Evolutionary conservation across 2,797 vertebrate genomes (phyloP).

Genomic region (Poecilia picta): DNA sequence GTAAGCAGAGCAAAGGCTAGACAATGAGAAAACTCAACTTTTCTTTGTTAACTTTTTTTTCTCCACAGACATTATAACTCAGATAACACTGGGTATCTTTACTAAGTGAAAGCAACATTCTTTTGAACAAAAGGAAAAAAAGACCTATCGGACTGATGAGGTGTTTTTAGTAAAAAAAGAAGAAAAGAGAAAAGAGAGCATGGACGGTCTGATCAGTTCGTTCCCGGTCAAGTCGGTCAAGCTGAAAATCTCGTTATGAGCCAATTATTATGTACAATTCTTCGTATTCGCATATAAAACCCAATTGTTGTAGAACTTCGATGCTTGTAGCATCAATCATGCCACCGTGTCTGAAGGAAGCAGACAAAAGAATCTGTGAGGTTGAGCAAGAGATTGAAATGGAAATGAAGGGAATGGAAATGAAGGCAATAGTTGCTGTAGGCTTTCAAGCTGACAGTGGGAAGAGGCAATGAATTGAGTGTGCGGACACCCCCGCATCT

Average conservation of each 20-base stretch:
- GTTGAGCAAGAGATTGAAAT: slow-evolving; percentile 48
- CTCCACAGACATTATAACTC: no score
- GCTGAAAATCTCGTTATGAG: slow-evolving; percentile 11
- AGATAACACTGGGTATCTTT: not conserved
- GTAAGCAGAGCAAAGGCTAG: not conserved
- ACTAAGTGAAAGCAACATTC: not conserved
- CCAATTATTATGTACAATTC: not conserved
- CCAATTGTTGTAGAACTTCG: slow-evolving; percentile 2
- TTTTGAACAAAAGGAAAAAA: not conserved
- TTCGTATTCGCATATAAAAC: slow-evolving; percentile 4
- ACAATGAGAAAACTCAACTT: not conserved
- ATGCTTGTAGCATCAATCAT: slow-evolving; percentile 10
- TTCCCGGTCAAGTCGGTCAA: not conserved
- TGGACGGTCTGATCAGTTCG: not conserved
- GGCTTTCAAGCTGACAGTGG: slow-evolving; percentile 52
- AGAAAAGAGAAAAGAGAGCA: not conserved
- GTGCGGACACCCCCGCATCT: slow-evolving; percentile 20
- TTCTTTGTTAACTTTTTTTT: not conserved
- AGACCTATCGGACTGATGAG: not conserved
- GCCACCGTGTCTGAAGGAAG: slow-evolving; percentile 24
- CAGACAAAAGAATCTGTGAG: slow-evolving; percentile 34
- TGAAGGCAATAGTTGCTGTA: slow-evolving; percentile 40
- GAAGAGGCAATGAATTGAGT: slow-evolving; percentile 11
- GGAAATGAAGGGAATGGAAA: slow-evolving; percentile 48
- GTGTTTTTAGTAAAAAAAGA: not conserved